Base-by-base conservation (phyloP, 92 coral and sea anemone species). In the Montipora capitata region DNA sequence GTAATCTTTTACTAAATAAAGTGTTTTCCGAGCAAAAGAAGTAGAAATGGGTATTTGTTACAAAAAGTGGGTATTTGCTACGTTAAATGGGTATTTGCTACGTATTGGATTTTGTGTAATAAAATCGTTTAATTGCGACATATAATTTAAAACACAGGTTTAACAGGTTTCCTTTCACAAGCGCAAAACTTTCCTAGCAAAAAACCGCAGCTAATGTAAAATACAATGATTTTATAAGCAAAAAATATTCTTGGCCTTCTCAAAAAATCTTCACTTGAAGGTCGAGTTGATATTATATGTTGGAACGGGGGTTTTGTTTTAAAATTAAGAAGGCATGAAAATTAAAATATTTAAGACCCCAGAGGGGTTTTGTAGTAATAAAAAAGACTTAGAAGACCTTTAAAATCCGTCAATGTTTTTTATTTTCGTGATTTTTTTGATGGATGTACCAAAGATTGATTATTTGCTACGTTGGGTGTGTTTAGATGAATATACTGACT, bases 31-130 rank as follows among this genome's bases (percentile, higher is more conserved):
- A n/a, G n/a, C n/a, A n/a, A n/a, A 65, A 65, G 71, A 65, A 65
- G 71, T 65, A 65, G 38, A 65, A 65, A 18, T 65, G 71, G 71
- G 71, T 65, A 65, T 38, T 65, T 65, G 71, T 41, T 65, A 65
- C 71, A 65, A 65, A 65, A 65, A 65, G 35, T 38, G 71, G 41
- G 71, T 65, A 65, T 8, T 65, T 65, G 71, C 71, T 65, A 65
- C 71, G 71, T n/a, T n/a, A n/a, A n/a, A n/a, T n/a, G n/a, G n/a
- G n/a, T n/a, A n/a, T n/a, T n/a, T n/a, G n/a, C n/a, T n/a, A n/a
- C n/a, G n/a, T n/a, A n/a, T n/a, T n/a, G n/a, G n/a, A n/a, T n/a
- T n/a, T n/a, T n/a, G n/a, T n/a, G n/a, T n/a, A n/a, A n/a, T n/a
- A n/a, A n/a, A n/a, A n/a, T n/a, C n/a, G n/a, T n/a, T n/a, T n/a